Base-by-base conservation (phyloP, 2,797 vertebrate genomes). In the Chiloscyllium punctatum region DNA sequence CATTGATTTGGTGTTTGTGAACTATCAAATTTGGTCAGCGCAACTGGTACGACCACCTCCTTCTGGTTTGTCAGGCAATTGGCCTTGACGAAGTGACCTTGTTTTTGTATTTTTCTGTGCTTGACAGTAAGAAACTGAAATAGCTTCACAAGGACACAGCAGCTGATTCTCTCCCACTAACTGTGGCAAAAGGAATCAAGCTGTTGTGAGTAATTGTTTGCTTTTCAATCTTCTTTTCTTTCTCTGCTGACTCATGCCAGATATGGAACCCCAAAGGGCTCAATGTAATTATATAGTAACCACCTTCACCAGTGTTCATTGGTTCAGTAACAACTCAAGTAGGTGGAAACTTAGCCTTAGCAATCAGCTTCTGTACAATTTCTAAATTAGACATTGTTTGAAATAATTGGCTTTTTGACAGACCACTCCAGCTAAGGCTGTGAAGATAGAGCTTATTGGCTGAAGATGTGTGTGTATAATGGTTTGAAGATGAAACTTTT, bases 221-320 rank as follows among this genome's bases (percentile, higher is more conserved):
- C 13, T 90, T 90, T 90, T 90, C 30, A 90, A 90, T 62, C 62
- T 62, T 62, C 87, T 30, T 87, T 87, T 87, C 51, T 90, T 57
- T 16, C 30, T 90, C 30, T 90, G 53, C 53, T n/a, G 53, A 90
- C 5, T 57, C 53, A 90, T 33, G 15, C 15, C 0, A n/a, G 77
- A 15, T 37, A 82, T 82, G 30, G 53, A 90, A 13, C 53, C 27
- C 27, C 27, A 4, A 62, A 62, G 30, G 27, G 87, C 15, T 90
- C 0, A 53, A n/a, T 62, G 53, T n/a, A 62, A 90, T 90, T 18
- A 2, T 57, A 62, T 30, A 90, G 13, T 33, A 91, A 18, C 33
- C 9, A 33, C 30, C 30, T 57, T 90, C 33, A 16, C 87, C 57
- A 13, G 33, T 57, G 51, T 33, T 62, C 88, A 57, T 91, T 66